phyloP scores from a whole-genome alignment of 53 echinoderm and acorn worm species.

The Actinopyga echinites region DNA sequence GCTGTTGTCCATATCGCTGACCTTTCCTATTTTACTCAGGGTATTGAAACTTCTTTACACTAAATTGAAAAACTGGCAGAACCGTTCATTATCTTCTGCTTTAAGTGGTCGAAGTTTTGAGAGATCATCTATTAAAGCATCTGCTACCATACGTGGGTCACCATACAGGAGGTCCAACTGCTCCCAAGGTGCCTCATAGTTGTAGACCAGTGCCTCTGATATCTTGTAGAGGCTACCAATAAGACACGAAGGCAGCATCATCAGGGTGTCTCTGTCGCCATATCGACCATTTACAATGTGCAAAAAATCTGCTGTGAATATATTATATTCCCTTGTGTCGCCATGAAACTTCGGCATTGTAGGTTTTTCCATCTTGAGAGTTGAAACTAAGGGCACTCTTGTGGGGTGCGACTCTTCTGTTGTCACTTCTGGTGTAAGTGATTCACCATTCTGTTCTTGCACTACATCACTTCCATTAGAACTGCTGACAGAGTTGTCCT shows the following conservation, averaged over 20 bases:
- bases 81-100: constrained; percentile 46
- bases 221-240: constrained; percentile 22
- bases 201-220: constrained; percentile 56
- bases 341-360: constrained; percentile 57
- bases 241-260: constrained; percentile 50
- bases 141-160: constrained; percentile 57
- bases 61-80: constrained; percentile 48
- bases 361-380: constrained; percentile 52
- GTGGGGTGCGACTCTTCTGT: background rate
- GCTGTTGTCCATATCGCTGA: constrained; percentile 41
- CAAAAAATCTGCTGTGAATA: constrained; percentile 54
- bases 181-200: constrained; percentile 56
- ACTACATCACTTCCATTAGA: background rate
- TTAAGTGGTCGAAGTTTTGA: constrained; percentile 28
- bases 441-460: background rate
- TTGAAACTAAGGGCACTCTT: background rate
- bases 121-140: constrained; percentile 50
- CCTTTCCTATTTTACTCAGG: constrained; percentile 40
- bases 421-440: background rate
- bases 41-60: constrained; percentile 43
- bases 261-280: background rate
- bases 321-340: constrained; percentile 43
- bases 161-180: constrained; percentile 57
- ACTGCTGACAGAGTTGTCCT: background rate
- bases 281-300: constrained; percentile 52